Conservation (phyloP, 2,797 vertebrate species). For the Macroramphosus scolopax region DNA sequence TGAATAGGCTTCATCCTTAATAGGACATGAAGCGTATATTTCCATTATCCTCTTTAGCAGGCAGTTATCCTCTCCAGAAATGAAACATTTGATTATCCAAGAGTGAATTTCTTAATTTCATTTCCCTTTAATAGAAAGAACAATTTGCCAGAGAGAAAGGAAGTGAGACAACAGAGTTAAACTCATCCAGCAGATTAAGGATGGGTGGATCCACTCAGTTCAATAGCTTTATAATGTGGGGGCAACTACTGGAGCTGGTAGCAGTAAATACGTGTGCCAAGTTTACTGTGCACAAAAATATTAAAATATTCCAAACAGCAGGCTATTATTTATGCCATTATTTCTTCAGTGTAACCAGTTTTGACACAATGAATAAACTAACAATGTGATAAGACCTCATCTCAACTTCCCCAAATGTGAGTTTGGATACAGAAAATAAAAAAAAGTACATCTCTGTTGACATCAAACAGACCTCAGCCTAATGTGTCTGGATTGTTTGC, state of each 20-base stretch:
- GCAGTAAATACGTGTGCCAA: slow-evolving; percentile 28
- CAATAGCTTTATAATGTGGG: slow-evolving; percentile 52
- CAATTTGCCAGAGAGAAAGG: slow-evolving; percentile 60
- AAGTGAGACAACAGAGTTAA: slow-evolving; percentile 61
- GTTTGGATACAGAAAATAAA: slow-evolving; percentile 32
- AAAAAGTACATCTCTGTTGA: slow-evolving; percentile 55
- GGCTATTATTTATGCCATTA: slow-evolving; percentile 47
- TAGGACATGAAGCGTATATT: slow-evolving; percentile 16
- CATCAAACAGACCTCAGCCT: slow-evolving; percentile 70
- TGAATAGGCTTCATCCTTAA: slow-evolving; percentile 26
- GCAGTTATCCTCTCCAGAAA: slow-evolving; percentile 52
- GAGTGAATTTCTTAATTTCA: slow-evolving; percentile 67
- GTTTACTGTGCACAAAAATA: slow-evolving; percentile 34
- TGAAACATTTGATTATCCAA: slow-evolving; percentile 66
- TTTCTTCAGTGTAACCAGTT: slow-evolving; percentile 50
- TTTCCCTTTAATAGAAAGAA: slow-evolving; percentile 65
- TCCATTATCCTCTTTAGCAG: slow-evolving; percentile 30
- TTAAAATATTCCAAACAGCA: slow-evolving; percentile 57
- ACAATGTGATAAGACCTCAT: slow-evolving; percentile 46
- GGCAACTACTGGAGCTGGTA: slow-evolving; percentile 27
- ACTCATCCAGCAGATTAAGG: slow-evolving; percentile 64
- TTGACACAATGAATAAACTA: slow-evolving; percentile 51
- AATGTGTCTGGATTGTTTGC: slow-evolving; percentile 73
- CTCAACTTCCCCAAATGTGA: slow-evolving; percentile 47
- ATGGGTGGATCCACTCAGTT: slow-evolving; percentile 73